Evolutionary conservation across 1,140 invertebrate genomes (phyloP).

Genomic region (Phthorimaea operculella): DNA sequence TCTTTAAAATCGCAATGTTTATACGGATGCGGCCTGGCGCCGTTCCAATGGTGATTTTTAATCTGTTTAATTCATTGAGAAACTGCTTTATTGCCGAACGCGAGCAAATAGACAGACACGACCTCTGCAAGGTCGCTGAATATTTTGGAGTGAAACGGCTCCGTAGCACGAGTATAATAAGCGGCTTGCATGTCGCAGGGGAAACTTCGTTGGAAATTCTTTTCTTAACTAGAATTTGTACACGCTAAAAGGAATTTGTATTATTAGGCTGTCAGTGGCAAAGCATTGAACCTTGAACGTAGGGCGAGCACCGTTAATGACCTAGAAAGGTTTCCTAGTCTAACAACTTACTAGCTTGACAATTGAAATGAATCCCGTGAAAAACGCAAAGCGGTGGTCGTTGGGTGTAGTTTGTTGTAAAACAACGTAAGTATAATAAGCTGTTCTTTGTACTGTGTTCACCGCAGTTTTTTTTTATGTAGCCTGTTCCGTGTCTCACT

Average conservation of each 20-base stretch:
- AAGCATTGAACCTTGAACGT: conserved; percentile 3
- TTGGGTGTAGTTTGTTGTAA: too few species aligned
- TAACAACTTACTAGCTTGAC: background rate
- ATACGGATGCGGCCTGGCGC: conserved; percentile 51
- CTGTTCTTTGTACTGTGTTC: too few species aligned
- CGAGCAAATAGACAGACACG: conserved; percentile 47
- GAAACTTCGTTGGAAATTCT: conserved; percentile 18
- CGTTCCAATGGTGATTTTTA: conserved; percentile 58
- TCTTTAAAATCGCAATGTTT: conserved; percentile 61
- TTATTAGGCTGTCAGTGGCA: background rate
- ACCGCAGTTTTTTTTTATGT: too few species aligned
- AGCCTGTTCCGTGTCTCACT: too few species aligned
- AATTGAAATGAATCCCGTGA: background rate
- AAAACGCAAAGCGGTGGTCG: background rate
- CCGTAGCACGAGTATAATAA: conserved; percentile 16
- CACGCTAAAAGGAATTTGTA: background rate
- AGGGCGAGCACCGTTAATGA: background rate
- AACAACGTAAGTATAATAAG: too few species aligned
- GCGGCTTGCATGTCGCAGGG: conserved; percentile 18
- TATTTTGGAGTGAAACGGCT: conserved; percentile 19
- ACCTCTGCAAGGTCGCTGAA: conserved; percentile 53
- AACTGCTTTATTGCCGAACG: conserved; percentile 50
- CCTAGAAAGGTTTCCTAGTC: background rate
- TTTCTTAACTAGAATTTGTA: background rate
- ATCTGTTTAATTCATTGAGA: conserved; percentile 60